Evolutionary conservation across 2,113 vertebrate species (phyloP).

Genomic region (Madoqua kirkii): DNA sequence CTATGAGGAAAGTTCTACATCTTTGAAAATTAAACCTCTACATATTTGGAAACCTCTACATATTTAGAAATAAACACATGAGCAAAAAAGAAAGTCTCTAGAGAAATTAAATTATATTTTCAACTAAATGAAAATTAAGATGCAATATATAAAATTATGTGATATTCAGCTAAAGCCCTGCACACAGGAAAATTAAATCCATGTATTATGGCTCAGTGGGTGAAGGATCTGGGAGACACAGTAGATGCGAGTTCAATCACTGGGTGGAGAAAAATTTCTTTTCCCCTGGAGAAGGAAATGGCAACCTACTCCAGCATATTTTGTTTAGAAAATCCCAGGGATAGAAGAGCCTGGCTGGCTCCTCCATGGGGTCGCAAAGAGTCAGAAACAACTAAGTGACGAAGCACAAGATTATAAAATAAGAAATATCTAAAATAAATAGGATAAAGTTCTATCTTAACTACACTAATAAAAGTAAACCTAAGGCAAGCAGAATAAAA

Average conservation of each 20-base stretch:
- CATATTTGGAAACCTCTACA: neutral
- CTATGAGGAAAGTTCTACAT: too few species aligned
- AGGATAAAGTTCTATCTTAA: neutral
- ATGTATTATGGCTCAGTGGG: neutral
- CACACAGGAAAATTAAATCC: too few species aligned
- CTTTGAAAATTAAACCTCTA: too few species aligned
- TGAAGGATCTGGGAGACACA: neutral
- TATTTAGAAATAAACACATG: neutral
- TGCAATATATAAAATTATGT: neutral
- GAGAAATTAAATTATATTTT: constrained; percentile 6
- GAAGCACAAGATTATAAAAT: neutral
- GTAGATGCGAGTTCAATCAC: too few species aligned
- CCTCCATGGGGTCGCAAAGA: neutral
- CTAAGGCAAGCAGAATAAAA: neutral
- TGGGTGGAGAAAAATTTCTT: too few species aligned
- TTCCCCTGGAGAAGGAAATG: neutral
- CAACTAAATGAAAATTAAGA: neutral
- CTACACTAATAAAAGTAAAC: neutral
- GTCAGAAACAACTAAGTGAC: neutral
- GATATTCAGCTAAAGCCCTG: neutral
- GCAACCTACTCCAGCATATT: neutral
- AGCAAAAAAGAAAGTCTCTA: neutral
- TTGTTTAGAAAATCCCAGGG: neutral
- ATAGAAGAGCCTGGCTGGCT: neutral
- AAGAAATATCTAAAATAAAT: neutral